phyloP scores from a whole-genome alignment of 2,113 vertebrate genomes.

The Zootoca vivipara region DNA sequence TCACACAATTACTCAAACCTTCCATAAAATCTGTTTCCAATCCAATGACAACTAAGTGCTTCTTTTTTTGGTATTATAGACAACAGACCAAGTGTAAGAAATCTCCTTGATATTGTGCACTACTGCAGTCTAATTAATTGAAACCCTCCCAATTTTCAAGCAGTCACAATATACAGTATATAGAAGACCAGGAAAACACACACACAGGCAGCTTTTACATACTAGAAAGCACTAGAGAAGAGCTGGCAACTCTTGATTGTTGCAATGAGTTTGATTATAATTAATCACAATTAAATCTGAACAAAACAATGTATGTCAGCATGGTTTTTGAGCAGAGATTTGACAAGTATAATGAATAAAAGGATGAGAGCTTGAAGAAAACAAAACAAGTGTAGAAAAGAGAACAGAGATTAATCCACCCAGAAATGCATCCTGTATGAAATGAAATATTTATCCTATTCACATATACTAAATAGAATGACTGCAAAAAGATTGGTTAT shows the following conservation, averaged over 20 bases:
- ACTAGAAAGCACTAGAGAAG: not conserved
- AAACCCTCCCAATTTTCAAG: not conserved
- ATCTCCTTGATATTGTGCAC: not conserved
- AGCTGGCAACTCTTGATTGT: not conserved
- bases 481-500: not conserved
- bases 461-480: not conserved
- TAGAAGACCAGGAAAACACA: not conserved
- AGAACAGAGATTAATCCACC: not conserved
- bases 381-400: not conserved
- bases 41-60: not conserved
- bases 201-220: not conserved
- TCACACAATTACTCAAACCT: not conserved
- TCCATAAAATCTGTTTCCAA: not conserved
- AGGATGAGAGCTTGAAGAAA: not conserved
- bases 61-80: not conserved
- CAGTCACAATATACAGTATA: not conserved
- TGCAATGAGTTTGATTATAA: not conserved
- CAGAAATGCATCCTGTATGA: not conserved
- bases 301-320: not conserved
- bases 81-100: not conserved
- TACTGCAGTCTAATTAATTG: not conserved
- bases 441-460: not conserved
- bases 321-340: not conserved
- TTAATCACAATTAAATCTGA: conserved; percentile 16
- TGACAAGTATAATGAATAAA: not conserved